Evolutionary conservation across 2,888 invertebrate species (phyloP).

Genomic region (Pristionchus japonicus): DNA sequence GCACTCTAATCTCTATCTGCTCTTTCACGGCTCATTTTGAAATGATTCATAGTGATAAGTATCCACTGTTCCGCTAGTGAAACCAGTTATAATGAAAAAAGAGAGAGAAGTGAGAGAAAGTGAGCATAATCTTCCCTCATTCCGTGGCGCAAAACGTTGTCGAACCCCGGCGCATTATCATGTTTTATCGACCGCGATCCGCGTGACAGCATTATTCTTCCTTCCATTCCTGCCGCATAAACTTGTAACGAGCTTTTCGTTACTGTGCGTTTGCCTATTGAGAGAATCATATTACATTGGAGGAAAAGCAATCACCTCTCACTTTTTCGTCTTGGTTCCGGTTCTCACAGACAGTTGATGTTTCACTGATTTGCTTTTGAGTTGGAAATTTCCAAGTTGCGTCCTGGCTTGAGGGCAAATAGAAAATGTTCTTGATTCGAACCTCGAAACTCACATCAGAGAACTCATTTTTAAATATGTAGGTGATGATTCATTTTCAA

Average conservation of each 20-base stretch:
- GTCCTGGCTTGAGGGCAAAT: no score
- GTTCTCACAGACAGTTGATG: neutral
- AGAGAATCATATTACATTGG: neutral
- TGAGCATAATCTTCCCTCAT: neutral
- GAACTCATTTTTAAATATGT: no score
- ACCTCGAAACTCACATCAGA: no score
- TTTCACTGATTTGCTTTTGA: neutral
- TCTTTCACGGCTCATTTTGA: neutral
- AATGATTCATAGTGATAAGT: neutral
- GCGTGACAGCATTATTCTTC: neutral
- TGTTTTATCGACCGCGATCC: neutral
- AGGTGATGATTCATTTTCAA: no score
- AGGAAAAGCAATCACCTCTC: neutral
- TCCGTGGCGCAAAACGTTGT: neutral
- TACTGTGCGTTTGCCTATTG: neutral
- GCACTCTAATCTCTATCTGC: no score
- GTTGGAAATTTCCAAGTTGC: no score
- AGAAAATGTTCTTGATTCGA: no score
- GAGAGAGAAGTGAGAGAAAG: neutral
- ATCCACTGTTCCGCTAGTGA: neutral
- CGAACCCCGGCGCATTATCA: neutral
- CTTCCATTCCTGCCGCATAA: neutral
- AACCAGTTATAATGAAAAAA: constrained; percentile 12
- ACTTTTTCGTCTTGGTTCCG: neutral
- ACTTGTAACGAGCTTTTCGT: neutral